Base-by-base conservation (phyloP, 1,140 invertebrate species). In the Drosophila chauvacae region DNA sequence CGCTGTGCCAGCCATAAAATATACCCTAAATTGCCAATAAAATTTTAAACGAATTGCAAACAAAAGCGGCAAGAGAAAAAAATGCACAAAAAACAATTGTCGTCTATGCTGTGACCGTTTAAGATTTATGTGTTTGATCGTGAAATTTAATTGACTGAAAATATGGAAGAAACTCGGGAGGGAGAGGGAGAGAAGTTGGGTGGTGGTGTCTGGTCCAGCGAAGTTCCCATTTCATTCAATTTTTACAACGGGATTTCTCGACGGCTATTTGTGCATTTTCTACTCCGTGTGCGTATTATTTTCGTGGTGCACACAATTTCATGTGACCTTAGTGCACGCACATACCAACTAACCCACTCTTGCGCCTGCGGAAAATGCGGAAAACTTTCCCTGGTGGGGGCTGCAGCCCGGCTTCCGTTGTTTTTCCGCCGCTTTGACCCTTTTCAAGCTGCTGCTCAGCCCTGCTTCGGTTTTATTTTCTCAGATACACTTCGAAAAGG, bases 141-240 rank as follows among this genome's bases (percentile, higher is more conserved):
- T 90, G 78, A 90, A 91, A 91, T 87, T 91, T 91, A 91, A 91
- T 91, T 91, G 90, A 91, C 80, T 91, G 90, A 91, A 91, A 91
- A 90, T 91, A 91, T 84, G 59, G 35, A 48, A 33, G 60, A 39
- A 69, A 70, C 56, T 28, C 4, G 4, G 28, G 10, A 50, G 42
- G 16, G 9, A 7, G 18, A 44, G 44, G 11, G 5, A 41, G 18
- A 42, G 48, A 63, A 39, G 20, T 16, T 55, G 33, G 18, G 33
- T 37, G 18, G 33, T 37, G 18, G 30, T 26, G 10, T 26, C 45
- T 26, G 18, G 16, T 23, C 45, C 45, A 26, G 45, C 45, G 1
- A 47, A 28, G 26, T 50, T 50, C n/a, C 10, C 48, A 33, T 51
- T 51, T 73, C 73, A 66, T 76, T 76, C 71, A 55, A 76, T 77